Base-by-base conservation (phyloP, 1,140 invertebrate species). In the Polypedilum pembai region DNA sequence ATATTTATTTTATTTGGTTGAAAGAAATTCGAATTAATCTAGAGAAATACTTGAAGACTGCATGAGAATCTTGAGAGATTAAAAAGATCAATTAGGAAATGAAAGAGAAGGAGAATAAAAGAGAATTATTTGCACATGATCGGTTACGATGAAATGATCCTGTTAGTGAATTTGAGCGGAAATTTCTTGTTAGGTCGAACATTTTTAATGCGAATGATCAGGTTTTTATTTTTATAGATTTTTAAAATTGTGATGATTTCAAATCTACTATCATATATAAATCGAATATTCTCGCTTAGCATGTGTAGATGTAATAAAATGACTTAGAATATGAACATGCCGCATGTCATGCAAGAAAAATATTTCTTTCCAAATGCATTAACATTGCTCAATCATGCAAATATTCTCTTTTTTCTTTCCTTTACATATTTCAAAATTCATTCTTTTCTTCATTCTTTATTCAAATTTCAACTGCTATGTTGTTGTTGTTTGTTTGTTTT, bases 341-440 rank as follows among this genome's bases (percentile, higher is more conserved):
- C n/a, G 20, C 20, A 69, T 69, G 65, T 69, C 18, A 21, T n/a
- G 17, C 65, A 69, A 15, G 65, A 20, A 69, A 69, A 69, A 18
- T 69, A 69, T 69, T 20, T 69, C 3, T 10, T 69, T 69, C 65
- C 17, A 69, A 69, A 69, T 18, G 65, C 65, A 69, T 69, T 69
- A 69, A 69, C 65, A 69, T 69, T 69, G 65, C 10, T 69, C 65
- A 69, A 69, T 69, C 17, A 69, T 69, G 65, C 65, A 69, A 69
- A 69, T 69, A 69, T 69, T 69, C 20, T 20, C 12, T 20, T 69
- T 18, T 69, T 69, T 12, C 18, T 66, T 18, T 66, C 18, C 41
- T 10, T 10, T 33, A 33, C 24, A 56, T n/a, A 56, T 15, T 15
- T 12, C 45, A 56, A n/a, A 56, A 56, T n/a, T 56, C 12, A 12